Conservation (phyloP, 2,797 vertebrate genomes). For the Tachyglossus aculeatus region DNA sequence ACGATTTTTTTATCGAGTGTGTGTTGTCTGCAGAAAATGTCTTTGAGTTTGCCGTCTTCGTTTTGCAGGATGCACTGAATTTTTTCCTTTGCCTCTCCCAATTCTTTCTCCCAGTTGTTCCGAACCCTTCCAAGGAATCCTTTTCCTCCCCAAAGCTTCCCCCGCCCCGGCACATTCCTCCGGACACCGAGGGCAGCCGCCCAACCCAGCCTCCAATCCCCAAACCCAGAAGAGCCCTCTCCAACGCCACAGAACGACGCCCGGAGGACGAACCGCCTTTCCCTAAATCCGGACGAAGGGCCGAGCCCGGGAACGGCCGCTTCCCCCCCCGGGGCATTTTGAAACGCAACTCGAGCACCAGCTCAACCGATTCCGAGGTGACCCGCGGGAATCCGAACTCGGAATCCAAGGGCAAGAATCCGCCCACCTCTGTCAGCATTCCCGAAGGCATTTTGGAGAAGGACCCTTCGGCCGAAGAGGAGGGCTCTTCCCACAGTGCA, state of each 20-base stretch:
- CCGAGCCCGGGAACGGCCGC: slow-evolving; percentile 51
- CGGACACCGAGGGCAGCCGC: slow-evolving; percentile 54
- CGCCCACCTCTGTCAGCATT: slow-evolving; percentile 59
- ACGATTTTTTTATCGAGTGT: too few relatives aligned
- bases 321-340: slow-evolving; percentile 76
- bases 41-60: not conserved
- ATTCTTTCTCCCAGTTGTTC: slow-evolving; percentile 75
- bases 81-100: not conserved
- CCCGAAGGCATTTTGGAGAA: slow-evolving; percentile 70
- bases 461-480: slow-evolving; percentile 47
- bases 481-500: slow-evolving; percentile 43
- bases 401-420: slow-evolving; percentile 63
- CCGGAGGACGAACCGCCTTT: slow-evolving; percentile 56
- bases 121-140: slow-evolving; percentile 62
- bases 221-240: slow-evolving; percentile 85
- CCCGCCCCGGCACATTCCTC: slow-evolving; percentile 16
- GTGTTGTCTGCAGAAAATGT: not conserved
- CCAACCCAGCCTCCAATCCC: slow-evolving; percentile 81
- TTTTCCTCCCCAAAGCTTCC: slow-evolving; percentile 51
- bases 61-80: slow-evolving; percentile 13
- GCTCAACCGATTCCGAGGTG: slow-evolving; percentile 80
- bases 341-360: slow-evolving; percentile 80
- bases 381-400: slow-evolving; percentile 58
- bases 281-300: slow-evolving; percentile 45
- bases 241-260: slow-evolving; percentile 63